Evolutionary conservation across 2,113 vertebrate species (phyloP), one percentile per base, ranked within the genome.

Genomic region (Elephas maximus): DNA sequence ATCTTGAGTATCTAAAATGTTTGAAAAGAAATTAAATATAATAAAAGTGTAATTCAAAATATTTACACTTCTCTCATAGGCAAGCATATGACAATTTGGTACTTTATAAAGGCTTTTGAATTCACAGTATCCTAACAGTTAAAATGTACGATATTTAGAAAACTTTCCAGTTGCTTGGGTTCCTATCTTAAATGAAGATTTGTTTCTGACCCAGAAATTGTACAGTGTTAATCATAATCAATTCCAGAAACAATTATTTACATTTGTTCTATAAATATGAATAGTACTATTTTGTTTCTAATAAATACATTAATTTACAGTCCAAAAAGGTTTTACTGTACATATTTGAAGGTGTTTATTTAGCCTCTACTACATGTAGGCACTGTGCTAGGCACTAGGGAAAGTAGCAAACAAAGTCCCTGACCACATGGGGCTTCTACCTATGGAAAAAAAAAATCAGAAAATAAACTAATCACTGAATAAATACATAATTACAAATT

Each of bases 1-100:
- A 48, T 99, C 99, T 97, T 99, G 98, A 63, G 98, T 74, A 48
- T 98, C 99, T 99, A 97, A 93, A 98, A 97, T 41, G 62, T 63
- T 63, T 92, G 37, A 89, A 79, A 80, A 93, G 6, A 85, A 92
- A 88, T 51, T 65, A 82, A n/a, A 86, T 45, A 57, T 57, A 53
- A 88, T 37, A 90, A 81, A 86, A 89, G 10, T 53, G 41, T 48
- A 85, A 76, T 44, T 85, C 63, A 77, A 93, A 88, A 67, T 79
- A 96, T 53, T 73, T 80, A 95, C 95, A 37, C 33, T 69, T 21
- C 87, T 76, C 62, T 78, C 76, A 90, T 63, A 91, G 82, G 82
- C 41, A 79, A 93, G 45, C 11, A 69, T 71, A 33, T 37, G 62
- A 92, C 51, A 97, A 91, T 57, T 93, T 77, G 18, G 6, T 48